Base-by-base conservation (phyloP, 2,113 vertebrate genomes). In the Hypanus sabinus region DNA sequence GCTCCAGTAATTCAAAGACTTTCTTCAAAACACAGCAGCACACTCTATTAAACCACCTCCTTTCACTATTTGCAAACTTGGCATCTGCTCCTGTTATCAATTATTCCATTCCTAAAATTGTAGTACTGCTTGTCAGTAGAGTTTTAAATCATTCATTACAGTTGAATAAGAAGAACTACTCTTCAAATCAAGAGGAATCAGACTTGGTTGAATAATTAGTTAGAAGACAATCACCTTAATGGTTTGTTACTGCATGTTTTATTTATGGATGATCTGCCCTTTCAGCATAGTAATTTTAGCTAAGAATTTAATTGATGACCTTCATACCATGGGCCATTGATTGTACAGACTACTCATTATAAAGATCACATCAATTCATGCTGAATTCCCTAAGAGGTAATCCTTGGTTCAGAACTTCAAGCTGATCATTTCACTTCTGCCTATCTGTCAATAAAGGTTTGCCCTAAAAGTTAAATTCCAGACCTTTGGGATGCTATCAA, bases 321-420 rank as follows among this genome's bases (percentile, higher is more conserved):
- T 60, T 62, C 55, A 62, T 12, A 12, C 10, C 27, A 88, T n/a
- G 16, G 55, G 30, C 12, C 24, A 88, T 88, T 88, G 27, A 88
- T n/a, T 60, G 60, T 88, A 30, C 83, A 62, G 27, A 88, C 83
- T 62, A n/a, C 11, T 88, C 55, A 62, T n/a, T 88, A 88, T 88
- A 87, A 60, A 30, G 11, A 57, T 30, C 55, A 57, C 55, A 60
- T n/a, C 83, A 87, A 60, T 87, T 30, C 55, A 30, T 57, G 27
- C 12, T 57, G 55, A 55, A 14, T 11, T 16, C 24, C 55, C 55
- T 24, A 87, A 60, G 55, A 60, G 83, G 16, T 60, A 87, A 11
- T 55, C 46, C 57, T 30, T 27, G 30, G 24, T 9, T 87, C 83
- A 87, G 83, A 24, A 87, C 24, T 30, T 4, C 83, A 87, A 87